Evolutionary conservation across 2,888 invertebrate species (phyloP), one percentile per base, ranked within the genome.

Genomic region (Cephus pygmeus): DNA sequence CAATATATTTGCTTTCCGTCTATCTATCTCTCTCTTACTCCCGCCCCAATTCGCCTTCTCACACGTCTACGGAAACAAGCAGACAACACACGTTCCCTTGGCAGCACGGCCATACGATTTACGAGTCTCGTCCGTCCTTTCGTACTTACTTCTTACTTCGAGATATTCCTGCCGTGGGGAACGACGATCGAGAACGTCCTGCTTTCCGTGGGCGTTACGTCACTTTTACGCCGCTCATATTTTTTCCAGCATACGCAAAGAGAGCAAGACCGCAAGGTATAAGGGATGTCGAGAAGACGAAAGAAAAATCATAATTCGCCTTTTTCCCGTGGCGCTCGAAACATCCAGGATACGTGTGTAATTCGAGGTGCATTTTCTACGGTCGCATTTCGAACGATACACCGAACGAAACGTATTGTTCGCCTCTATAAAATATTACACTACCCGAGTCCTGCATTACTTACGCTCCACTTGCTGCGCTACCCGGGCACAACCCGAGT

Each of bases 151-250:
- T 34, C 31, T 34, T 71, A 12, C 71, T 74, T 34, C 73, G 11
- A 15, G 73, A 34, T 30, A 31, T 23, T 23, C 23, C 56, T 1
- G 56, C 9, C 56, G 9, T 0, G 15, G 56, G 15, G 6, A 2
- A 15, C 23, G 30, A 40, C n/a, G 40, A 76, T 69, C 83, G 80
- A 85, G 56, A 2, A 80, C 79, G 79, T 74, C 34, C 79, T 77
- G 80, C 74, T 78, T 80, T 79, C 71, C 73, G 73, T 79, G 75
- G 69, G 75, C 56, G 80, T 83, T 85, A 84, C 81, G 83, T 86
- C 85, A 86, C 82, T 83, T 85, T 86, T 84, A 86, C 82, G 80
- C 82, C 73, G 78, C 34, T 79, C 79, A 82, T 86, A 82, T 86
- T 86, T 86, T 81, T 86, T 81, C 82, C 9, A 23, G 23, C 15